Conservation (phyloP, 2,797 vertebrate species). For the Limnodromus scolopaceus region DNA sequence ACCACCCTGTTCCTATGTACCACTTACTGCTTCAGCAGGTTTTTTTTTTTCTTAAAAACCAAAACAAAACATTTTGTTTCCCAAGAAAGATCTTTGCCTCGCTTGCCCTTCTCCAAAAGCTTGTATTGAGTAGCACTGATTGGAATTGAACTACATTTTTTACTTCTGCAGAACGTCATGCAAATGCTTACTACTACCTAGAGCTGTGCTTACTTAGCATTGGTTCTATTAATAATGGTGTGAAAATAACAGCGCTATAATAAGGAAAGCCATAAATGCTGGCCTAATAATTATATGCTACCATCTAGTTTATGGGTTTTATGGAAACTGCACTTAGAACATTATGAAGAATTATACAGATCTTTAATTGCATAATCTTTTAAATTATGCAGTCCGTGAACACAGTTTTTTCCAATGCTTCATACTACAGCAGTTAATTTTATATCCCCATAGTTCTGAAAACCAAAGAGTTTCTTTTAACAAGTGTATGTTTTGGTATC, state of each 20-base stretch:
- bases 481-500: neutral
- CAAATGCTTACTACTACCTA: neutral
- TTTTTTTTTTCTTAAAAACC: neutral
- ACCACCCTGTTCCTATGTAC: neutral
- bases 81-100: neutral
- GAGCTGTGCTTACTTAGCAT: neutral
- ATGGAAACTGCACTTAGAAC: slow-evolving; percentile 18
- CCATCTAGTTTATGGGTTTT: slow-evolving; percentile 38
- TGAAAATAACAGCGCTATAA: neutral
- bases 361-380: slow-evolving; percentile 45
- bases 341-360: slow-evolving; percentile 28
- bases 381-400: slow-evolving; percentile 36
- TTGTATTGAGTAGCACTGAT: neutral
- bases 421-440: slow-evolving; percentile 26
- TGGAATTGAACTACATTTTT: neutral
- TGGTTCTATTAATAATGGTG: neutral
- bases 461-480: slow-evolving; percentile 20
- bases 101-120: neutral
- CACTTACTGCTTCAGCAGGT: neutral
- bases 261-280: neutral
- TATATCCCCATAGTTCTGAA: neutral
- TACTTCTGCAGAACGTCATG: neutral
- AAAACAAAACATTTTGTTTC: neutral
- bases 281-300: slow-evolving; percentile 16
- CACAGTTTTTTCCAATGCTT: neutral